Percentiles rank a stretch among this genome's conserved stretches.
phyloP scores from a whole-genome alignment of 2,113 vertebrate species.

The Glaucidium brasilianum region DNA sequence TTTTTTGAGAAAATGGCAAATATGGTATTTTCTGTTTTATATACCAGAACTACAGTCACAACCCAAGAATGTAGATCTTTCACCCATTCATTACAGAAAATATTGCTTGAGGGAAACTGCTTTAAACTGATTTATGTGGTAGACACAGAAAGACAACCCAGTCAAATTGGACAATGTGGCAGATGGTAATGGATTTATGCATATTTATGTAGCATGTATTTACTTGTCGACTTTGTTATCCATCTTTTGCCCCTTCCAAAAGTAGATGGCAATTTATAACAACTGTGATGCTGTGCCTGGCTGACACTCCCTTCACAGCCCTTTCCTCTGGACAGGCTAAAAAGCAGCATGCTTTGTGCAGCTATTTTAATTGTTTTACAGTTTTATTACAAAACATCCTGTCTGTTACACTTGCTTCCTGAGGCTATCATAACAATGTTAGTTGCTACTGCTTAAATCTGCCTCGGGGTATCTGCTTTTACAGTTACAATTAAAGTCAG shows the following conservation, averaged over 20 bases:
- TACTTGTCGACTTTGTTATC: conserved; percentile 72
- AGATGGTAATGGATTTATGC: conserved; percentile 76
- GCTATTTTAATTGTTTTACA: conserved; percentile 79
- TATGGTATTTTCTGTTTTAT: conserved; percentile 46
- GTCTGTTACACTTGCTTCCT: conserved; percentile 72
- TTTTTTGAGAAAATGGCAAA: conserved; percentile 16
- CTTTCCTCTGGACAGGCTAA: conserved; percentile 59
- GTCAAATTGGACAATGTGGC: conserved; percentile 70
- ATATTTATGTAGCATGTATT: conserved; percentile 75
- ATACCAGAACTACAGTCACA: conserved; percentile 57
- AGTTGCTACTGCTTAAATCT: conserved; percentile 65
- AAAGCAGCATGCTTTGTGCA: conserved; percentile 61
- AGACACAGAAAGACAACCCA: conserved; percentile 66
- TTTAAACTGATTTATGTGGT: conserved; percentile 76
- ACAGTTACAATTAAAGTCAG: conserved; percentile 75
- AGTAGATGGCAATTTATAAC: conserved; percentile 68
- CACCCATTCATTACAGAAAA: conserved; percentile 65
- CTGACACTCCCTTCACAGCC: conserved; percentile 40
- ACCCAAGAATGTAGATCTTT: conserved; percentile 63
- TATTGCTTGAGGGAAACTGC: conserved; percentile 63
- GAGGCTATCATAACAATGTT: conserved; percentile 74
- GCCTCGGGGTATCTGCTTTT: conserved; percentile 73
- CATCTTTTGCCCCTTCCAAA: conserved; percentile 63
- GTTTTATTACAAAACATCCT: conserved; percentile 80
- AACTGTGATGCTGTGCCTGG: conserved; percentile 46